Evolutionary conservation across 2,888 invertebrate genomes (phyloP).

Genomic region (Dasysyrphus albostriatus): DNA sequence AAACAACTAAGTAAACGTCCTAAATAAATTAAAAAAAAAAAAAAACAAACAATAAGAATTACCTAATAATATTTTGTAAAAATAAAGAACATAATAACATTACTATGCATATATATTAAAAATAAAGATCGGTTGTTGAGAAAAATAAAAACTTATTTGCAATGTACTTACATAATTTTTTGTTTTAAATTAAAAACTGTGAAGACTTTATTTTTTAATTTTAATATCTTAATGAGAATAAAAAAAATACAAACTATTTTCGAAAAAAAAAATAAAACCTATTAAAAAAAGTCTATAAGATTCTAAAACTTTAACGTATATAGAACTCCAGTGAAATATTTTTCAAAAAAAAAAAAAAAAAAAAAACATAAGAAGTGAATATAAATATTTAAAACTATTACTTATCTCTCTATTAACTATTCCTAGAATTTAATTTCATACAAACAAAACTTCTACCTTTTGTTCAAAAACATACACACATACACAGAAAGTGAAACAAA

Average conservation of each 20-base stretch:
- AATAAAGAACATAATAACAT: slow-evolving; percentile 55
- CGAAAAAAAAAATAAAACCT: slow-evolving; percentile 44
- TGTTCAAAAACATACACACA: slow-evolving; percentile 46
- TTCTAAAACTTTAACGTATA: slow-evolving; percentile 44
- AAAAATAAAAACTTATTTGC: slow-evolving; percentile 62
- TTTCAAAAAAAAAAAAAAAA: slow-evolving; percentile 58
- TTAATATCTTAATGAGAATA: slow-evolving; percentile 44
- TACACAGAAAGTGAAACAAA: slow-evolving; percentile 70
- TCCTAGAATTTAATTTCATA: slow-evolving; percentile 75
- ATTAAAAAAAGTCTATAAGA: slow-evolving; percentile 55
- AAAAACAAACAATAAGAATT: slow-evolving; percentile 44
- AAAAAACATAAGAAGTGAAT: slow-evolving; percentile 50
- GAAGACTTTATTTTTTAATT: slow-evolving; percentile 48
- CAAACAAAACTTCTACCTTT: slow-evolving; percentile 73
- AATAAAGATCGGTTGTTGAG: slow-evolving; percentile 72
- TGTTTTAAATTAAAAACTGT: slow-evolving; percentile 66
- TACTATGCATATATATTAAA: slow-evolving; percentile 75
- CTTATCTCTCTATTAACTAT: slow-evolving; percentile 75
- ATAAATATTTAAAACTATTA: slow-evolving; percentile 68
- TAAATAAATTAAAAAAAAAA: slow-evolving; percentile 26
- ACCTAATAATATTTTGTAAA: slow-evolving; percentile 55
- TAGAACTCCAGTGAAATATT: slow-evolving; percentile 73
- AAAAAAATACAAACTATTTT: slow-evolving; percentile 46
- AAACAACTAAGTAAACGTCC: slow-evolving; percentile 73
- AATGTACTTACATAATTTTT: slow-evolving; percentile 71